These are phyloP conservation scores for Hyposoter didymator DNA, from an alignment of 2,888 invertebrate genomes.

Conservation along the genomic window DNA sequence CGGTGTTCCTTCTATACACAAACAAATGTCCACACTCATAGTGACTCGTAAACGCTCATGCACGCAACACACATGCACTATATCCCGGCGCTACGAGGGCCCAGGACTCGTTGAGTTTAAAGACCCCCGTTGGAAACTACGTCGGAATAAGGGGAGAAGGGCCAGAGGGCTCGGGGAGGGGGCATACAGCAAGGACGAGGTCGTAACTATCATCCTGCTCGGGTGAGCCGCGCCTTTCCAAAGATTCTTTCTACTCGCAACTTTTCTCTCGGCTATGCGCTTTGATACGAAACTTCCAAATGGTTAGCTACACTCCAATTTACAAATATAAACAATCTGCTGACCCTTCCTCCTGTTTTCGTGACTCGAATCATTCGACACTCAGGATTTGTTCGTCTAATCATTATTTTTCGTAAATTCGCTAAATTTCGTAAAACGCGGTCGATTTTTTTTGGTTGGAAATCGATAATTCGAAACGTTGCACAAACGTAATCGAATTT, in stretches of 20 bases:
- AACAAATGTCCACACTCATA: background rate
- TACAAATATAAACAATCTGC: background rate
- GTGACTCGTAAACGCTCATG: background rate
- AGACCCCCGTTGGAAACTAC: conserved; percentile 44
- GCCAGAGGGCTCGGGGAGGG: background rate
- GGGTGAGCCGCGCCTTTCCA: conserved; percentile 57
- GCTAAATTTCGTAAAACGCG: background rate
- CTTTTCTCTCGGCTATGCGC: background rate
- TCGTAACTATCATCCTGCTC: conserved; percentile 58
- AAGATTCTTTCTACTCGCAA: conserved; percentile 30
- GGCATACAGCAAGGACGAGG: conserved; percentile 63
- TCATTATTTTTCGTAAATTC: background rate
- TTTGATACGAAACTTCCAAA: background rate
- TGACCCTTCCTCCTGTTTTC: background rate
- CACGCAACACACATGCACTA: background rate
- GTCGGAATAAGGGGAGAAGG: background rate
- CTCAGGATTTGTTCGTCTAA: background rate
- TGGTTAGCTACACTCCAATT: background rate
- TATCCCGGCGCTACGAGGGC: conserved; percentile 20
- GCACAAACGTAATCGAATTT: background rate
- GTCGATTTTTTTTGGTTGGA: background rate
- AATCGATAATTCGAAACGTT: background rate
- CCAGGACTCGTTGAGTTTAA: conserved; percentile 58
- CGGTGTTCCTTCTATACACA: conserved; percentile 50
- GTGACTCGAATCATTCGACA: background rate